Percentiles rank a stretch among this genome's conserved stretches.
Conservation (phyloP, 2,888 invertebrate genomes). For the Sarcophaga subvicina region DNA sequence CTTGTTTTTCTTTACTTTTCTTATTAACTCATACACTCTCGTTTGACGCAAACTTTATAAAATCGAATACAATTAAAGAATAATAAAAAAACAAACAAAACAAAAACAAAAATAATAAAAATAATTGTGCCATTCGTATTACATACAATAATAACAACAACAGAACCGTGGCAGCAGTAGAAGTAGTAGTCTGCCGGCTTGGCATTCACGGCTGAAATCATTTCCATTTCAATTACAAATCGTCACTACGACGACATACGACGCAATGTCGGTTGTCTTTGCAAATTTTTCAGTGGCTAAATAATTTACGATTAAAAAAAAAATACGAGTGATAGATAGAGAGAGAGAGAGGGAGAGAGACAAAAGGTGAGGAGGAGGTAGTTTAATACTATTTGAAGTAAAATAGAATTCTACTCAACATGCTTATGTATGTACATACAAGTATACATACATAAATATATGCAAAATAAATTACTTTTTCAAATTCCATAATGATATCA, state of each 20-base stretch:
- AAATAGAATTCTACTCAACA: no score
- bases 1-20: neutral
- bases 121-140: constrained; percentile 58
- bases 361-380: no score
- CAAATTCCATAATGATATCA: no score
- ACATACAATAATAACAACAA: neutral
- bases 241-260: constrained; percentile 28
- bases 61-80: constrained; percentile 2
- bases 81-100: constrained; percentile 24
- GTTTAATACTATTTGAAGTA: no score
- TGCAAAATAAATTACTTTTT: no score
- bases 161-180: neutral
- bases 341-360: neutral
- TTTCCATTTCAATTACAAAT: constrained; percentile 41
- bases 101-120: constrained; percentile 42
- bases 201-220: constrained; percentile 68
- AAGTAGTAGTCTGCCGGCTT: constrained; percentile 37
- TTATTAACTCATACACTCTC: neutral
- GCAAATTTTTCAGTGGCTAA: constrained; percentile 2
- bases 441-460: no score
- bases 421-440: no score
- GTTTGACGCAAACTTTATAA: neutral
- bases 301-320: constrained; percentile 15
- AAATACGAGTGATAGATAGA: neutral
- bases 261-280: neutral